Evolutionary conservation across 2,888 invertebrate genomes (phyloP).

Genomic region (Lycophotia porphyrea): DNA sequence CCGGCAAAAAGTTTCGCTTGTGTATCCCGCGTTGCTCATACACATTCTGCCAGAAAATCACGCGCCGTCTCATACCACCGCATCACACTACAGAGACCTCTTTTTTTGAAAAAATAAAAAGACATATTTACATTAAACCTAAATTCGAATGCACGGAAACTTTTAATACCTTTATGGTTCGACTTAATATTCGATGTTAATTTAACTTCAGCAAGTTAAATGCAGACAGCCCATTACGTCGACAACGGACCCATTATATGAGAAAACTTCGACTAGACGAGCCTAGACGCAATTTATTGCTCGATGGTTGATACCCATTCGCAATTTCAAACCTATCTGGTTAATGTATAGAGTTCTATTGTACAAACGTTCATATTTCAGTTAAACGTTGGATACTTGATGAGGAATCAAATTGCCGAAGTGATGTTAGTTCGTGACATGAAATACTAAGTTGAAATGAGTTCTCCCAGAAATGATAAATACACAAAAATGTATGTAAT

Average conservation of each 20-base stretch:
- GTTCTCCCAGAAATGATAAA: slow-evolving; percentile 65
- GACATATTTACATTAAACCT: slow-evolving; percentile 3
- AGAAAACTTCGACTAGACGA: slow-evolving; percentile 78
- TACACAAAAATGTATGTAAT: slow-evolving; percentile 71
- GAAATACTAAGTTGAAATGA: slow-evolving; percentile 10
- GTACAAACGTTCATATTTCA: slow-evolving; percentile 1
- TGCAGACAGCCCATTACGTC: slow-evolving; percentile 74
- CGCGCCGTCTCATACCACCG: slow-evolving; percentile 9
- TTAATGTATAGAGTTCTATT: slow-evolving; percentile 21
- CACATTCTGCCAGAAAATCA: slow-evolving; percentile 29
- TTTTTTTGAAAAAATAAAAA: slow-evolving; percentile 22
- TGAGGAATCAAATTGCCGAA: slow-evolving; percentile 1
- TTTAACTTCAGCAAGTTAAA: slow-evolving; percentile 75
- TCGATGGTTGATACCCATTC: slow-evolving; percentile 67
- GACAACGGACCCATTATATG: slow-evolving; percentile 76
- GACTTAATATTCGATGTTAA: slow-evolving; percentile 76
- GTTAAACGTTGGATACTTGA: background rate
- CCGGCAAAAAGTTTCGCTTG: slow-evolving; percentile 47
- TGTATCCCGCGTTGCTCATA: slow-evolving; percentile 35
- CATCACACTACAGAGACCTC: slow-evolving; percentile 30
- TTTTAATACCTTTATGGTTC: slow-evolving; percentile 61
- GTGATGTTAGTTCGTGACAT: slow-evolving; percentile 16
- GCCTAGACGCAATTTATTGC: slow-evolving; percentile 76
- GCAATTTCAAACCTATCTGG: slow-evolving; percentile 46
- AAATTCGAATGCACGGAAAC: slow-evolving; percentile 37